A percentile compares a stretch with the other conserved stretches of the same genome.
Evolutionary conservation across 2,113 vertebrate species (phyloP).

Genomic region (Anthoscopus minutus): DNA sequence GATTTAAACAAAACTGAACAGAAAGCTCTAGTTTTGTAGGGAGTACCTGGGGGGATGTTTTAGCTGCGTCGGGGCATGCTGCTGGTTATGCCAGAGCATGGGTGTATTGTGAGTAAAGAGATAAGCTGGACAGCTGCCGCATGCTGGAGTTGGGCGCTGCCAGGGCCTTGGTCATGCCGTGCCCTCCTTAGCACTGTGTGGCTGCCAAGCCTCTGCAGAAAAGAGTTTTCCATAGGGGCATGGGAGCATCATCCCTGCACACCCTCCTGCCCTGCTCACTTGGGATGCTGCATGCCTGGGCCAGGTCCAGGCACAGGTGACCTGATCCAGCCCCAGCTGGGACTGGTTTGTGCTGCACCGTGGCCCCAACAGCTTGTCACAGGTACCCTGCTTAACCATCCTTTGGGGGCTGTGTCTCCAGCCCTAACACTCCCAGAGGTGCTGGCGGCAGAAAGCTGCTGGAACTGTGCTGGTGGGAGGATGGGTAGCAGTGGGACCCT

Average conservation of each 20-base stretch:
- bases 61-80: accelerated
- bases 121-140: background rate
- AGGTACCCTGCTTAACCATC: background rate
- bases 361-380: background rate
- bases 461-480: background rate
- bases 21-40: constrained; percentile 33
- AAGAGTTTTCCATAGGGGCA: accelerated
- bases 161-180: accelerated
- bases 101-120: background rate
- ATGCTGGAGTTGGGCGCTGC: background rate
- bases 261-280: background rate
- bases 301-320: background rate
- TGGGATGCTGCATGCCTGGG: accelerated
- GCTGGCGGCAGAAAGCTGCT: background rate
- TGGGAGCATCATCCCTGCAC: accelerated
- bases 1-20: background rate
- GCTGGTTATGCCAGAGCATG: background rate
- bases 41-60: background rate
- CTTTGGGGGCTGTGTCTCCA: background rate
- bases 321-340: background rate
- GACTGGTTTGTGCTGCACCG: accelerated
- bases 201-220: background rate
- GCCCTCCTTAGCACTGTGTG: background rate
- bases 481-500: background rate
- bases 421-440: background rate